Evolutionary conservation across 2,888 invertebrate species (phyloP), one percentile per base, ranked within the genome.

Genomic region (Monochamus alternatus): DNA sequence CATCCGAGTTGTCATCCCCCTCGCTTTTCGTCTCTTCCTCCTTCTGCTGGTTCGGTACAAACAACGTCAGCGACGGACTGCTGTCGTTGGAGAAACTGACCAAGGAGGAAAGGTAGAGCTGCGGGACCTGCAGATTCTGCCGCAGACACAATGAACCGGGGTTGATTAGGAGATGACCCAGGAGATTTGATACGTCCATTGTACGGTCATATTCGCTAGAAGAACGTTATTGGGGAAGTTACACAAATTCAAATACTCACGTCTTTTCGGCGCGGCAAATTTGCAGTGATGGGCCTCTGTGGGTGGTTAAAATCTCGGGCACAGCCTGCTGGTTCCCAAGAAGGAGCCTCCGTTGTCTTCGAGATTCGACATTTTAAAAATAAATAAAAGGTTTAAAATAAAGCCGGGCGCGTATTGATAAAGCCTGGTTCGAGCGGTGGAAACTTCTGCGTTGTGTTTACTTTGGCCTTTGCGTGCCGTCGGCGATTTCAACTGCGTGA

Each of bases 331-430:
- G 31, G 47, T 52, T 32, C 32, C n/a, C 8, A 31, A 32, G 31
- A 38, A 38, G 59, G 52, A 63, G 51, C 63, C 47, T 59, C 52
- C 63, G 63, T 52, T 71, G 43, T 71, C 51, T 63, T 71, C 38
- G 63, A 43, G 71, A 47, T 59, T 71, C 71, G 71, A 71, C 71
- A 71, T 71, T 71, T 71, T 71, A 71, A 71, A 71, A 71, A 71
- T 71, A 71, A 71, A 71, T 71, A 71, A 71, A 71, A 71, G 71
- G 62, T 71, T 71, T 63, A 71, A 71, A 71, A 71, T 71, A 71
- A 71, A 63, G 63, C 71, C 71, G 47, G 62, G 71, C 52, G 44
- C 62, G 30, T 71, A 71, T 71, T 71, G 71, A 71, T 52, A 71
- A 71, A 71, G 71, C 32, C 59, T 43, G 71, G 44, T 14, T 63